These are phyloP conservation scores for Danio tinwini DNA, from an alignment of 2,797 vertebrate genomes.

Conservation along the genomic window DNA sequence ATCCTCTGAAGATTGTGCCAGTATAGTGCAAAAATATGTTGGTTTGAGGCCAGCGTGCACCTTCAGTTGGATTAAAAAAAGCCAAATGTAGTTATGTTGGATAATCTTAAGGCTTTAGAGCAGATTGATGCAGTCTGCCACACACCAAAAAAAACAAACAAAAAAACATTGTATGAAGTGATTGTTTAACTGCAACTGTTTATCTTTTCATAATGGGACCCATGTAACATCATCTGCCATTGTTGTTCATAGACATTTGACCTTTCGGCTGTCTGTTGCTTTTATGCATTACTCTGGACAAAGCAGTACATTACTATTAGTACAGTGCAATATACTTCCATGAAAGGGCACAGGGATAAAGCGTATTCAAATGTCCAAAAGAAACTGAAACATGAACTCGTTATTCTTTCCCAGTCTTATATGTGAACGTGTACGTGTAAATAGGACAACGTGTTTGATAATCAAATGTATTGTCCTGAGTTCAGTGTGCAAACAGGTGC, in stretches of 20 bases:
- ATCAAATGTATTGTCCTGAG: slow-evolving; percentile 48
- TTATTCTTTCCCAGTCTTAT: slow-evolving; percentile 39
- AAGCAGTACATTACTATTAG: slow-evolving; percentile 19
- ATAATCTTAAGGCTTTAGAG: slow-evolving; percentile 15
- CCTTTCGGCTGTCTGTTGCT: slow-evolving; percentile 22
- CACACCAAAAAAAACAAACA: no score
- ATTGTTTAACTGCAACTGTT: slow-evolving; percentile 9
- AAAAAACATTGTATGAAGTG: no score
- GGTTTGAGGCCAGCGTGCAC: slow-evolving; percentile 9
- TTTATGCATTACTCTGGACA: slow-evolving; percentile 20
- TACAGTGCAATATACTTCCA: slow-evolving; percentile 22
- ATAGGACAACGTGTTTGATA: slow-evolving; percentile 54
- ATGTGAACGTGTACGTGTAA: slow-evolving; percentile 34
- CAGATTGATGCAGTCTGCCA: slow-evolving; percentile 8
- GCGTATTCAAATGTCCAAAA: slow-evolving; percentile 29
- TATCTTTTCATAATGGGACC: slow-evolving; percentile 38
- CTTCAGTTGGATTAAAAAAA: slow-evolving; percentile 5
- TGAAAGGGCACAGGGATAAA: slow-evolving; percentile 12
- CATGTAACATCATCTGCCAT: slow-evolving; percentile 26
- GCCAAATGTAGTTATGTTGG: slow-evolving; percentile 11
- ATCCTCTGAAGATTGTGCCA: slow-evolving; percentile 3
- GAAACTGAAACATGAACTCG: slow-evolving; percentile 23
- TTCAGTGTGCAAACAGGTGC: slow-evolving; percentile 32
- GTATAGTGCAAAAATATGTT: slow-evolving; percentile 26
- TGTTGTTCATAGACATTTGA: slow-evolving; percentile 31